Base-by-base conservation (phyloP, 1,140 invertebrate species). In the Cotesia vestalis region DNA sequence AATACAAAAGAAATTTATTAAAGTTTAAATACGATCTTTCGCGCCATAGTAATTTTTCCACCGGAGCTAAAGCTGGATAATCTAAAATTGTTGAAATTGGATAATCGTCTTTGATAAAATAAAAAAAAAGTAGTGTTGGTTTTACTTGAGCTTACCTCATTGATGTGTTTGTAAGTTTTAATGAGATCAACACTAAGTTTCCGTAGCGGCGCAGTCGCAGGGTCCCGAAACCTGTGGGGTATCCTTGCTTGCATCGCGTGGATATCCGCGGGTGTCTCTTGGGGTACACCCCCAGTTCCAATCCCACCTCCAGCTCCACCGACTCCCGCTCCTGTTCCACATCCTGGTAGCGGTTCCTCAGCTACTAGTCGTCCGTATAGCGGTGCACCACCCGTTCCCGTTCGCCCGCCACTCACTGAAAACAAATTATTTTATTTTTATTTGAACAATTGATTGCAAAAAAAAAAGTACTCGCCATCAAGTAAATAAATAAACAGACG, bases 131-230 rank as follows among this genome's bases (percentile, higher is more conserved):
- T 62, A 38, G 62, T n/a, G 3, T 67, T 27, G n/a, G 34, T 34
- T 53, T 52, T 14, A 14, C 4, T n/a, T n/a, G 36, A 53, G 81
- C 90, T 91, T 89, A 99, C 98, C 94, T 99, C 98, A 90, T 99
- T 99, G 87, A 99, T 99, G 90, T 98, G 96, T 88, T 99, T 99
- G 90, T 99, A 99, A 78, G 98, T 99, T 89, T 99, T 99, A 88
- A 99, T 99, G 85, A 99, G 93, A 89, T 99, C 98, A 78, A 99
- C 96, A 83, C 95, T 97, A 74, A 99, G 92, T 89, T 99, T 99
- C 77, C 97, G 90, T 75, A 99, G 90, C 40, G 98, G 98, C 74
- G 96, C 97, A 71, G 91, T 90, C 61, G 92, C 91, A 66, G 96
- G 94, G 87, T 99, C 97, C 74, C 98, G 92, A 91, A 96, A 98